Conservation (phyloP, 2,888 invertebrate genomes). For the Idaea aversata region DNA sequence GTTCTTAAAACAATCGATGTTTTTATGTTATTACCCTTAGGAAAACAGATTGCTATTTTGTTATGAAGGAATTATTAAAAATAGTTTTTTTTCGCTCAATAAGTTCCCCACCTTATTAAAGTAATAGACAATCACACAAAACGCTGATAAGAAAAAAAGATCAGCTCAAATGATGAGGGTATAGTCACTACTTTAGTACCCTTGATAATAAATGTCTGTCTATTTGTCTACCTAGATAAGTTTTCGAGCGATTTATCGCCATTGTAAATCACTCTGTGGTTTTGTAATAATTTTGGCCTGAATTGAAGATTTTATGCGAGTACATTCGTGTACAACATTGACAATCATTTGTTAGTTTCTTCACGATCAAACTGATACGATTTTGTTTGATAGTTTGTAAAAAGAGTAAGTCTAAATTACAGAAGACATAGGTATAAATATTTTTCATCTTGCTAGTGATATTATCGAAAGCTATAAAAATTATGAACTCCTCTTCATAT, state of each 20-base stretch:
- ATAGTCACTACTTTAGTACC: neutral
- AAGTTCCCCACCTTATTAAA: too few relatives aligned
- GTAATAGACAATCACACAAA: neutral
- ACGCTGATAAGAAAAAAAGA: neutral
- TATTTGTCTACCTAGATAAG: slow-evolving; percentile 20
- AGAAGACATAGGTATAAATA: too few relatives aligned
- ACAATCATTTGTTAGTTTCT: neutral
- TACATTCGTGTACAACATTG: neutral
- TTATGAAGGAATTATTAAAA: too few relatives aligned
- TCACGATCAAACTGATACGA: neutral
- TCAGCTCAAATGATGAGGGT: neutral
- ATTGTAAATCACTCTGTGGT: slow-evolving; percentile 17
- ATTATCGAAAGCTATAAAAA: too few relatives aligned
- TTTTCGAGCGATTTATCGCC: slow-evolving; percentile 16
- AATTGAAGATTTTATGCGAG: slow-evolving; percentile 7
- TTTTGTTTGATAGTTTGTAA: too few relatives aligned
- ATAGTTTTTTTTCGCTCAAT: too few relatives aligned
- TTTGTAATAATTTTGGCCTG: slow-evolving; percentile 18
- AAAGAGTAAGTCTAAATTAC: too few relatives aligned
- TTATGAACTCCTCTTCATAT: too few relatives aligned
- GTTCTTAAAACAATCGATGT: too few relatives aligned
- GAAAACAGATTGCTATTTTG: too few relatives aligned
- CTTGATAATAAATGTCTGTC: slow-evolving; percentile 15
- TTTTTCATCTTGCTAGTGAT: too few relatives aligned
- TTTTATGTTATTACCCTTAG: too few relatives aligned